Base-by-base conservation (phyloP, 2,888 invertebrate species). In the Archips crataeganus region DNA sequence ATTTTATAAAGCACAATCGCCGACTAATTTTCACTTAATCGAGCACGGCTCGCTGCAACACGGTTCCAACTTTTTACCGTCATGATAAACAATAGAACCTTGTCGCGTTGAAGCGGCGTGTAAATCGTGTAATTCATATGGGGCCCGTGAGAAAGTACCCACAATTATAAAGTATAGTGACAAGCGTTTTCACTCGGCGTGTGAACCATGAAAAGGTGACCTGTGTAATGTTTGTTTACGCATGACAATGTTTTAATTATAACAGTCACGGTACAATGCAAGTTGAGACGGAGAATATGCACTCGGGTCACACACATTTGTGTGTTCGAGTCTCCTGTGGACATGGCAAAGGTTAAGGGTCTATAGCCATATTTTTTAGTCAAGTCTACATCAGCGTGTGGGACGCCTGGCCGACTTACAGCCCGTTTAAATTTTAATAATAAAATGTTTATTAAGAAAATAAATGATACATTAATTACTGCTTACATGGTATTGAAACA, bases 171-270 rank as follows among this genome's bases (percentile, higher is more conserved):
- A 23, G 36, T 15, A 15, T 11, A 64, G 59, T 65, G 63, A 70
- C 70, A 54, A 63, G 15, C 49, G 61, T 54, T 71, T 71, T 71
- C 71, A 61, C 71, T 66, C 15, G 13, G 3, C 61, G 60, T 66
- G 71, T 42, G 60, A 71, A 71, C 47, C 15, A 51, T 32, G 61
- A 71, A 61, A 71, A 60, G 32, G 36, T 42, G 4, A 32, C n/a
- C n/a, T 49, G 57, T 32, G 15, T 51, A 51, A 51, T 15, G 32
- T 57, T 57, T 32, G 57, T 57, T 57, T 57, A 57, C n/a, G 49
- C n/a, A 23, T 23, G 23, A 23, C 23, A 23, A 49, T 5, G 49
- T 49, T 13, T 13, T 13, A 49, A 13, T 49, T 11, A 47, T 23
- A 0, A 47, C 10, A 47, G 45, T 47, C 11, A 47, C 45, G 45